Conservation (phyloP, 2,888 invertebrate species). For the Frankliniella intonsa region DNA sequence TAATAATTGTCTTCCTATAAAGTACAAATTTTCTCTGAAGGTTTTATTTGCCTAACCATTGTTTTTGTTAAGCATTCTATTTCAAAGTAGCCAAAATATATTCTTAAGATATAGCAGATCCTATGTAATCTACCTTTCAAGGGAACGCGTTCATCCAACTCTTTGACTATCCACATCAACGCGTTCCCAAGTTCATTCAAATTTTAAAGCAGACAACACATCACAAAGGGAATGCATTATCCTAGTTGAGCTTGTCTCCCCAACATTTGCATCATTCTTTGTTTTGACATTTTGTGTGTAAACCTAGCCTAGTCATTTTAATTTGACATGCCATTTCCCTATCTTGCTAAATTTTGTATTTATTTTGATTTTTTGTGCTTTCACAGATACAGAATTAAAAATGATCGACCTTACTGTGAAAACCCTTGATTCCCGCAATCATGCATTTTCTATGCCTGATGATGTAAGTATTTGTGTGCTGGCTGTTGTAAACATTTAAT, state of each 20-base stretch:
- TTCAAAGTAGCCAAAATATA: too few relatives aligned
- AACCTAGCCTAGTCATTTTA: not conserved
- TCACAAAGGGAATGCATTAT: not conserved
- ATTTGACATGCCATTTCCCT: not conserved
- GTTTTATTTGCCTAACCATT: too few relatives aligned
- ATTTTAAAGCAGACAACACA: too few relatives aligned
- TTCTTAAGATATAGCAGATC: too few relatives aligned
- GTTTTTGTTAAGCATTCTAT: too few relatives aligned
- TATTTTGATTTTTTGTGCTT: not conserved
- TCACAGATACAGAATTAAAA: constrained; percentile 40
- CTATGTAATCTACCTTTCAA: too few relatives aligned
- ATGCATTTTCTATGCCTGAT: constrained; percentile 73
- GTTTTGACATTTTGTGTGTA: not conserved
- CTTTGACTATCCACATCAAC: too few relatives aligned
- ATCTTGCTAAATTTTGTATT: not conserved
- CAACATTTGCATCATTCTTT: not conserved
- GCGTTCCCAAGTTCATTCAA: too few relatives aligned
- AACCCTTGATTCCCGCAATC: constrained; percentile 83
- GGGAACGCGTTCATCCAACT: too few relatives aligned
- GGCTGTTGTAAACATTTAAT: constrained; percentile 26
- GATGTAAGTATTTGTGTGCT: constrained; percentile 60
- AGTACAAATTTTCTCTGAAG: too few relatives aligned
- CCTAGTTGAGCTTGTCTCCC: not conserved
- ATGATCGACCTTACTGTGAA: constrained; percentile 84
- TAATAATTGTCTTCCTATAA: too few relatives aligned